These are phyloP conservation scores for Rhynchonycteris naso DNA, from an alignment of 2,797 vertebrate species.

Conservation along the genomic window DNA sequence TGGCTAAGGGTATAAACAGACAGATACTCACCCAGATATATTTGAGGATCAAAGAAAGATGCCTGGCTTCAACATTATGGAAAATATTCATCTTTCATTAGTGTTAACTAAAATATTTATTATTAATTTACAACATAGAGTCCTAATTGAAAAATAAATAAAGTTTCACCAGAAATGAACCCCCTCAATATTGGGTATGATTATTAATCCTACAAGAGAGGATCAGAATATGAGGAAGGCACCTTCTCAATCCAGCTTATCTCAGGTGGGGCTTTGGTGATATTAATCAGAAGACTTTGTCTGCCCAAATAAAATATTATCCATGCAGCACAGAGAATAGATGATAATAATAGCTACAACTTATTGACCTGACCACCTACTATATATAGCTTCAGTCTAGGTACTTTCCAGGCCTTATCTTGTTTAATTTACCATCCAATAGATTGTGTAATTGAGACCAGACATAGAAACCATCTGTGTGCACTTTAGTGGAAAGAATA, in stretches of 20 bases:
- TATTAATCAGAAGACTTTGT: not conserved
- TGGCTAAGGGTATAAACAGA: not conserved
- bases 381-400: not conserved
- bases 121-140: not conserved
- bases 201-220: not conserved
- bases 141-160: constrained; percentile 10
- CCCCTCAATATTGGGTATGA: not conserved
- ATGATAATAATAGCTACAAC: not conserved
- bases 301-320: constrained; percentile 26
- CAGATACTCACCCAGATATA: not conserved
- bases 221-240: not conserved
- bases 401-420: constrained; percentile 2
- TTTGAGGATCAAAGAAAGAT: not conserved
- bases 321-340: constrained; percentile 11
- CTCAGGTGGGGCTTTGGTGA: not conserved
- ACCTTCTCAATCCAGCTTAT: not conserved
- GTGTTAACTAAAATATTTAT: not conserved
- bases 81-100: constrained; percentile 9
- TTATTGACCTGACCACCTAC: not conserved
- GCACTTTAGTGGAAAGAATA: not conserved
- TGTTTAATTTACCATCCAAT: constrained; percentile 40
- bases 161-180: not conserved
- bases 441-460: not conserved
- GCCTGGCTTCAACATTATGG: not conserved
- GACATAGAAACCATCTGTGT: constrained; percentile 10